Evolutionary conservation across 2,888 invertebrate species (phyloP).

Genomic region (Sphaerophoria rueppellii): DNA sequence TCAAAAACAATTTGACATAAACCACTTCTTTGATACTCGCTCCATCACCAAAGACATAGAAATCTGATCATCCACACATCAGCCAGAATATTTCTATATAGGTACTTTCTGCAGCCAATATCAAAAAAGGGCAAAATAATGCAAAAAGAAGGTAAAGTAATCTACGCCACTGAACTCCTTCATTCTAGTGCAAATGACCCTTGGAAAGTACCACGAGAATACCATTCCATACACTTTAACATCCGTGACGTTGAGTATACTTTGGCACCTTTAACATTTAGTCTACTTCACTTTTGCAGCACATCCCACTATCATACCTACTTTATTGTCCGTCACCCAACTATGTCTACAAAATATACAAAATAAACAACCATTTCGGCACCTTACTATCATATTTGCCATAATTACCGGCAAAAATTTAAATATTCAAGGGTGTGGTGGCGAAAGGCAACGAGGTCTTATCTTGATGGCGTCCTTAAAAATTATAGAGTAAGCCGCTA

Average conservation of each 20-base stretch:
- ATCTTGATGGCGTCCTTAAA: slow-evolving; percentile 19
- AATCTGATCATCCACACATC: too few relatives aligned
- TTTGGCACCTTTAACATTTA: slow-evolving; percentile 37
- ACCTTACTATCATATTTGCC: slow-evolving; percentile 61
- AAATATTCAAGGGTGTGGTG: slow-evolving; percentile 20
- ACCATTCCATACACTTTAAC: slow-evolving; percentile 49
- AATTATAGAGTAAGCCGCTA: slow-evolving; percentile 35
- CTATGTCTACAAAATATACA: neutral
- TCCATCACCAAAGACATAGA: too few relatives aligned
- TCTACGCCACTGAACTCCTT: too few relatives aligned
- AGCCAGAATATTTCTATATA: too few relatives aligned
- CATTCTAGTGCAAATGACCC: neutral
- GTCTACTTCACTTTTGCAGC: neutral
- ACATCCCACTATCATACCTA: neutral
- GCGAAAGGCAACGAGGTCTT: slow-evolving; percentile 13
- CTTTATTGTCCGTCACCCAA: neutral
- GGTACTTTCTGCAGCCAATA: too few relatives aligned
- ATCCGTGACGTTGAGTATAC: slow-evolving; percentile 47
- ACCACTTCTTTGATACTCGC: too few relatives aligned
- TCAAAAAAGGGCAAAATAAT: too few relatives aligned
- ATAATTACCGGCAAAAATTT: slow-evolving; percentile 64
- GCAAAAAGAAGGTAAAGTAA: too few relatives aligned
- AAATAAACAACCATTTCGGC: slow-evolving; percentile 21
- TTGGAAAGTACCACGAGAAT: slow-evolving; percentile 29
- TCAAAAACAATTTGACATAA: too few relatives aligned